Evolutionary conservation across 2,797 vertebrate species (phyloP), one percentile per base, ranked within the genome.

Genomic region (Rhabdophis nuchalis): DNA sequence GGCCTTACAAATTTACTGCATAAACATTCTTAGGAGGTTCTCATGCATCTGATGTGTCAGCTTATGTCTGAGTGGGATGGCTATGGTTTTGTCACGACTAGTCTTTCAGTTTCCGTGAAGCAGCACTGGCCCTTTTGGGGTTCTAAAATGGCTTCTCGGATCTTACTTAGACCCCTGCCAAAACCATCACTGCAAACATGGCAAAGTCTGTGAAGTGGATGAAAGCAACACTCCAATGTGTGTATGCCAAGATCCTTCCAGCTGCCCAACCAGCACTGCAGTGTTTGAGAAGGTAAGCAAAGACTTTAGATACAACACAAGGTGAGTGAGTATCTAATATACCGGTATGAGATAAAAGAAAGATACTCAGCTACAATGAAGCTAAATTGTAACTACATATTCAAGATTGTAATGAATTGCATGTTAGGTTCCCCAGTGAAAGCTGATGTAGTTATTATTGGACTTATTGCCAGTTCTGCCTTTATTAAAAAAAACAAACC

Each of bases 161-260:
- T 2, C 11, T 93, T 93, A 94, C 29, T 53, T 96, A 99, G 99
- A 99, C 82, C 98, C 99, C 93, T 99, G 99, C 97, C 98, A 98
- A 97, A 98, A 98, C 97, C 98, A 99, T 95, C 98, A 99, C 98
- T 99, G 99, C 98, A 99, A 99, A 97, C 99, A 99, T 0, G 99
- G 99, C 93, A 99, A 99, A 94, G 98, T 99, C 96, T 99, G 99
- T 0, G 99, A 99, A 97, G 96, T 99, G 0, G 99, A 99, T 0
- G 99, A 99, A 93, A 97, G 94, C 98, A 99, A 99, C 97, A 97
- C 96, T 0, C 99, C 99, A 95, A 98, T 99, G 98, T 99, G 99
- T 32, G 99, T 99, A 94, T 99, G 99, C 98, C 99, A 99, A 98
- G 99, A 99, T 95, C 98, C 99, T 58, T 97, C 98, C 96, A 98